phyloP scores from a whole-genome alignment of 2,888 invertebrate genomes.

The Drosophila kambysellisi region DNA sequence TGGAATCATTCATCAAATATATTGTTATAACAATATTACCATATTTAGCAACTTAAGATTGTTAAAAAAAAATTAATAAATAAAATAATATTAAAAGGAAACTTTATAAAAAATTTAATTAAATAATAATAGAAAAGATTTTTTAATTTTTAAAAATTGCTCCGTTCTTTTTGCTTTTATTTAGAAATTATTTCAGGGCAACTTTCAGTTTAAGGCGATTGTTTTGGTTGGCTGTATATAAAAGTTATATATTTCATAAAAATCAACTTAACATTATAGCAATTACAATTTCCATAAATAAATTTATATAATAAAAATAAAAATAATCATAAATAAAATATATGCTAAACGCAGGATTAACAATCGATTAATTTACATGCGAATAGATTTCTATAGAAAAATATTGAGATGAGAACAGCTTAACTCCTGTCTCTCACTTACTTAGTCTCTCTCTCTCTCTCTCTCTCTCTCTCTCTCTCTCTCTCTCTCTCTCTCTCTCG shows the following conservation, averaged over 20 bases:
- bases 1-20: background rate
- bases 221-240: background rate
- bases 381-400: background rate
- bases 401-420: background rate
- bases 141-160: background rate
- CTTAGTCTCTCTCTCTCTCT: background rate
- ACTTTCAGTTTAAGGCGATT: background rate
- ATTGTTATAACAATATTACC: background rate
- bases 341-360: background rate
- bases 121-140: background rate
- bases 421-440: background rate
- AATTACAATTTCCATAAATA: background rate
- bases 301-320: background rate
- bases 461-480: background rate
- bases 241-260: background rate
- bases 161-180: background rate
- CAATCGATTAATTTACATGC: background rate
- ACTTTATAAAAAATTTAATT: background rate
- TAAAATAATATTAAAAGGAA: background rate
- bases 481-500: background rate
- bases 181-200: background rate
- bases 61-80: background rate
- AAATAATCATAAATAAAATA: background rate
- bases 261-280: background rate
- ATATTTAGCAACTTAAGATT: background rate